A percentile compares a stretch with the other conserved stretches of the same genome.
phyloP scores from a whole-genome alignment of 2,888 invertebrate species.

The Rhagium mordax region DNA sequence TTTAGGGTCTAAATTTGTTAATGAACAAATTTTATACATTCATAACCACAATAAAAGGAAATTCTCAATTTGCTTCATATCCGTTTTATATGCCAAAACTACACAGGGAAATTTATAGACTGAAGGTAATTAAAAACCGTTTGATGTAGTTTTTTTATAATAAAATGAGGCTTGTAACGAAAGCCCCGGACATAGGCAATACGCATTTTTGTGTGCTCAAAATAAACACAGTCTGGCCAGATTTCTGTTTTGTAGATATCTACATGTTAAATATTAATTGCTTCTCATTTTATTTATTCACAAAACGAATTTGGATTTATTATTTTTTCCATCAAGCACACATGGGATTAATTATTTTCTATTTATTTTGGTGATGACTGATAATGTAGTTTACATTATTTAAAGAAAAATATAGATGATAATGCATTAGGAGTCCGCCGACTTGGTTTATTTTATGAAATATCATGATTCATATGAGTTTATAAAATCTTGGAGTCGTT shows the following conservation, averaged over 20 bases:
- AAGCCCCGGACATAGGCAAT: background rate
- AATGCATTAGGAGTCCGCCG: no score
- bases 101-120: constrained; percentile 22
- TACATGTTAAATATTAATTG: background rate
- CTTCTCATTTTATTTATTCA: no score
- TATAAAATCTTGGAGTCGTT: no score
- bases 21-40: background rate
- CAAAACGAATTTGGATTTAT: background rate
- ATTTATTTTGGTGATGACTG: no score
- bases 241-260: background rate
- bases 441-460: no score
- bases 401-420: no score
- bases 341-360: no score
- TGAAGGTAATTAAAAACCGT: constrained; percentile 19
- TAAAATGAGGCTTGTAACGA: background rate
- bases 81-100: background rate
- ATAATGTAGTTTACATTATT: no score
- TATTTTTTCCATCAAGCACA: no score
- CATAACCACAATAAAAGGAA: background rate
- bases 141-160: constrained; percentile 32
- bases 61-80: background rate
- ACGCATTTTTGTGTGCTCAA: constrained; percentile 5
- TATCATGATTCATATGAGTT: no score
- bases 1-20: background rate
- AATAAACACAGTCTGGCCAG: background rate